Conservation (phyloP, 2,888 invertebrate species). For the Oscheius onirici region DNA sequence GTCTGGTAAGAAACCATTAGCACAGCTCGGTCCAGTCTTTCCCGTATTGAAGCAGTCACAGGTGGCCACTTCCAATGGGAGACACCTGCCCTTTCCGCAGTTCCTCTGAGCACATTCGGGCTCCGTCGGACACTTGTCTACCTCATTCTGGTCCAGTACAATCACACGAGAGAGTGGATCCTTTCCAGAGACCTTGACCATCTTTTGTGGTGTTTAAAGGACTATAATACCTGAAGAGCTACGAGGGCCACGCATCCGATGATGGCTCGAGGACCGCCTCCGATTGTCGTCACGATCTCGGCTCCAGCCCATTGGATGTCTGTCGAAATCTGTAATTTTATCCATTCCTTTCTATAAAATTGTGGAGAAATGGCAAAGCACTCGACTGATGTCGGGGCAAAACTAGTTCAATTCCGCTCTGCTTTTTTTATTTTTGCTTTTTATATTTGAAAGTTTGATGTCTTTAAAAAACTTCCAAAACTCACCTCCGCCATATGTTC, state of each 20-base stretch:
- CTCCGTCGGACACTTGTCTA: conserved; percentile 39
- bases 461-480: too few relatives aligned
- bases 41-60: conserved; percentile 57
- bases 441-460: too few relatives aligned
- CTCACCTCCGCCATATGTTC: conserved; percentile 34
- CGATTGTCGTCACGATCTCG: conserved; percentile 37
- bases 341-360: too few relatives aligned
- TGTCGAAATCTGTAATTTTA: conserved; percentile 28
- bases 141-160: conserved; percentile 32
- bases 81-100: conserved; percentile 51
- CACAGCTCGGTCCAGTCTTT: conserved; percentile 53
- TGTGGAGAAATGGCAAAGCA: too few relatives aligned
- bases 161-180: conserved; percentile 13
- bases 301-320: conserved; percentile 37
- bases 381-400: too few relatives aligned
- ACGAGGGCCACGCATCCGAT: conserved; percentile 50
- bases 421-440: too few relatives aligned
- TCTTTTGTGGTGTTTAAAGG: conserved; percentile 15
- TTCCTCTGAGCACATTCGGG: conserved; percentile 45
- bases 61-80: conserved; percentile 46
- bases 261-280: conserved; percentile 44
- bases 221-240: conserved; percentile 33
- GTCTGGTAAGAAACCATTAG: conserved; percentile 40
- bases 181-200: not conserved
- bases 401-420: too few relatives aligned